These are phyloP conservation scores for Mesocentrotus franciscanus DNA, from an alignment of 53 echinoderm and acorn worm species.

Conservation along the genomic window DNA sequence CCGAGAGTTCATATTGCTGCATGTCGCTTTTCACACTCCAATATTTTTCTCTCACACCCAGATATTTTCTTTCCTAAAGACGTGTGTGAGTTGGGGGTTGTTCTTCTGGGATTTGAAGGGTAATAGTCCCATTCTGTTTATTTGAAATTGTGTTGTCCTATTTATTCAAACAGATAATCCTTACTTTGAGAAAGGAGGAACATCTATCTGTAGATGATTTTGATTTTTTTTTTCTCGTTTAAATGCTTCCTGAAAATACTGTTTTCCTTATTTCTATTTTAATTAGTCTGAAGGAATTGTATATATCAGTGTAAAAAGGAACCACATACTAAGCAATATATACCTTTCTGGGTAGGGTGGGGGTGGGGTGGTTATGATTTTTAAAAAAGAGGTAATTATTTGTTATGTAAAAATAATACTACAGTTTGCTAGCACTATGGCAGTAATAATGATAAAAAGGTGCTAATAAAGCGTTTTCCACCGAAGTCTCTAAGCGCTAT, in stretches of 20 bases:
- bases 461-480: too few relatives aligned
- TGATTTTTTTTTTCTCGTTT: not conserved
- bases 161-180: not conserved
- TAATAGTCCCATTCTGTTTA: not conserved
- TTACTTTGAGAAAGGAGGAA: not conserved
- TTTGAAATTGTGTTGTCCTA: not conserved
- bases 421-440: too few relatives aligned
- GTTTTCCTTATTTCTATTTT: not conserved
- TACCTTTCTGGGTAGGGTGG: too few relatives aligned
- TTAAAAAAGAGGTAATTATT: too few relatives aligned
- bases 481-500: too few relatives aligned
- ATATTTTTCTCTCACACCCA: not conserved
- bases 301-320: too few relatives aligned
- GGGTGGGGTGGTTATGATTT: too few relatives aligned
- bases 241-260: not conserved
- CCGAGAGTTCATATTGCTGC: conserved; percentile 2
- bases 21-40: conserved; percentile 12
- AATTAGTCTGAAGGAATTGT: too few relatives aligned
- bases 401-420: too few relatives aligned
- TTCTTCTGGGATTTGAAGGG: not conserved
- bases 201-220: not conserved
- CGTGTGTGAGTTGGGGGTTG: not conserved
- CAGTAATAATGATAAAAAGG: too few relatives aligned
- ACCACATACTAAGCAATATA: too few relatives aligned
- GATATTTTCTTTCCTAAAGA: conserved; percentile 38